Evolutionary conservation across 2,888 invertebrate genomes (phyloP).

Genomic region (Pediacus dermestoides): DNA sequence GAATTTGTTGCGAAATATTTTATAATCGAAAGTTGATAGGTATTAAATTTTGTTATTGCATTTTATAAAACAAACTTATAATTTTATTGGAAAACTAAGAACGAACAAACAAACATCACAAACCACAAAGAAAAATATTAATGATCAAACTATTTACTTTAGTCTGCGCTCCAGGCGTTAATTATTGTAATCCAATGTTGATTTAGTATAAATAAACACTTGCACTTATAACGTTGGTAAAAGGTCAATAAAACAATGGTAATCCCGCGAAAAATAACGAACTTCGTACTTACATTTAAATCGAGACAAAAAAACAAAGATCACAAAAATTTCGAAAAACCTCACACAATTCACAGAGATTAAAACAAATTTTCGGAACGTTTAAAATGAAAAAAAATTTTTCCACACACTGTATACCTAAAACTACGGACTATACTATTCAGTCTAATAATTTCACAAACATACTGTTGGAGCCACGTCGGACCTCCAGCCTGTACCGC

Average conservation of each 20-base stretch:
- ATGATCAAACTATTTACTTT: slow-evolving; percentile 1
- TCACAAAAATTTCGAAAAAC: no score
- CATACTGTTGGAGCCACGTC: slow-evolving; percentile 3
- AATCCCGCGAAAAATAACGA: not conserved
- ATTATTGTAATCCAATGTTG: not conserved
- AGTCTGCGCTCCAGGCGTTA: not conserved
- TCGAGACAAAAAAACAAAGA: no score
- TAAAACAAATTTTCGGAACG: no score
- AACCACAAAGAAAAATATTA: not conserved
- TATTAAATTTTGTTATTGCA: no score
- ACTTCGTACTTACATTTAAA: slow-evolving; percentile 5
- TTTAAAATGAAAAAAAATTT: slow-evolving; percentile 2
- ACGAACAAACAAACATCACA: no score
- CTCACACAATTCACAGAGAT: no score
- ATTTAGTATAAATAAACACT: slow-evolving; percentile 3
- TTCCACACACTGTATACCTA: not conserved
- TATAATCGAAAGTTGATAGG: no score
- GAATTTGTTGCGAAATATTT: no score
- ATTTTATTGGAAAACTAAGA: no score
- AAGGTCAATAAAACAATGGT: not conserved
- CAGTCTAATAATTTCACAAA: not conserved
- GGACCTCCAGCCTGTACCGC: slow-evolving; percentile 32
- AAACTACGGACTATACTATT: no score
- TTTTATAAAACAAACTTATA: no score
- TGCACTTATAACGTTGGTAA: no score